phyloP scores from a whole-genome alignment of 2,113 vertebrate genomes.

The Eudorcas thomsonii region DNA sequence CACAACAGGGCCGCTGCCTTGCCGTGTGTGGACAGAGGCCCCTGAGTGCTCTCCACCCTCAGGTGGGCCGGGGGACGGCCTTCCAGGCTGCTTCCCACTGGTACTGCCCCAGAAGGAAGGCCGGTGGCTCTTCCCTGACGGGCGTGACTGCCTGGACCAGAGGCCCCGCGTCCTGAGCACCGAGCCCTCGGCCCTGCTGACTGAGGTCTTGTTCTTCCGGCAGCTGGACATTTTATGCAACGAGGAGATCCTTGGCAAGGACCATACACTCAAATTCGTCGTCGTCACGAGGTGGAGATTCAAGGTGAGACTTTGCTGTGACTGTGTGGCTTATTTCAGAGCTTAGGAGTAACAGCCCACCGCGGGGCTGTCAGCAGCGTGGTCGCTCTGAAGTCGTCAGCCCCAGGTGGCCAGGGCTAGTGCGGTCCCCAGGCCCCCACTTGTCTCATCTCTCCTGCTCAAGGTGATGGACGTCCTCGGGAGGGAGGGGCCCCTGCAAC shows the following conservation, averaged over 20 bases:
- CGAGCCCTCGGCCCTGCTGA: not conserved
- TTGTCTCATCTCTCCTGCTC: too few species aligned
- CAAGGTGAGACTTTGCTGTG: slow-evolving; percentile 85
- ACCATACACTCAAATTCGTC: slow-evolving; percentile 99
- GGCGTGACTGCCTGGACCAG: fast-evolving
- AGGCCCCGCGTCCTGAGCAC: fast-evolving
- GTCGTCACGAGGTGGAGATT: slow-evolving; percentile 99
- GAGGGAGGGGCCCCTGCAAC: not conserved
- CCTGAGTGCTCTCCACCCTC: not conserved
- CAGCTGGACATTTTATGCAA: slow-evolving; percentile 99
- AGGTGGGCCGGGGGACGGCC: not conserved
- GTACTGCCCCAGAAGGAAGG: not conserved
- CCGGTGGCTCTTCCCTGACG: too few species aligned
- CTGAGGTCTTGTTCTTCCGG: slow-evolving; percentile 43
- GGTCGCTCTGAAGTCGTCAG: not conserved
- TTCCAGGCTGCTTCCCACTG: not conserved
- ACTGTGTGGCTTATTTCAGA: not conserved
- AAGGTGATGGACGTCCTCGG: not conserved
- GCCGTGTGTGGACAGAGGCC: too few species aligned
- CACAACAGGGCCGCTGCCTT: fast-evolving
- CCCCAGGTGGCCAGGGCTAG: not conserved
- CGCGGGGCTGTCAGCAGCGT: fast-evolving
- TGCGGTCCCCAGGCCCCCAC: not conserved
- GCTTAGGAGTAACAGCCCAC: fast-evolving
- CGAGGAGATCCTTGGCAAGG: slow-evolving; percentile 98